Conservation (phyloP, 2,888 invertebrate species). For the Ochropleura plecta region DNA sequence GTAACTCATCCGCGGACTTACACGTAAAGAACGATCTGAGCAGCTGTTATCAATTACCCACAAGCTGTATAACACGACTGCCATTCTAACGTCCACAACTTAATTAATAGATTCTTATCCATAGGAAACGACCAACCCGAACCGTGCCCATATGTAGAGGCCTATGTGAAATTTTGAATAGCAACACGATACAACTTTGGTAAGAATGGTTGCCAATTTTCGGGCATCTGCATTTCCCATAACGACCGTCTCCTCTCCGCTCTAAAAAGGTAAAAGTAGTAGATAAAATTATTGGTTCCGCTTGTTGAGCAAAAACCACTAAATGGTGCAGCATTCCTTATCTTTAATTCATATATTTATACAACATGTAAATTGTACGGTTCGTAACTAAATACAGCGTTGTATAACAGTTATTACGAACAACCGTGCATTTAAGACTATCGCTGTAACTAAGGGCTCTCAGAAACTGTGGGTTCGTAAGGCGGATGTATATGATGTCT, state of each 20-base stretch:
- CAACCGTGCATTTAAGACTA: not conserved
- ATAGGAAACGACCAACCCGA: too few relatives aligned
- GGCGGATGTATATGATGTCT: not conserved
- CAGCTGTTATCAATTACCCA: too few relatives aligned
- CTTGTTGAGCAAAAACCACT: constrained; percentile 4
- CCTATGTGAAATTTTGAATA: too few relatives aligned
- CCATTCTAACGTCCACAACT: not conserved
- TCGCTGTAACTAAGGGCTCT: not conserved
- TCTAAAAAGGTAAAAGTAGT: not conserved
- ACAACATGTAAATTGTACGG: constrained; percentile 37
- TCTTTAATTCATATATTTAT: constrained; percentile 45
- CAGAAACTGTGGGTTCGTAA: not conserved
- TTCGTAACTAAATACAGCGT: constrained; percentile 33
- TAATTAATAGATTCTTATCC: not conserved
- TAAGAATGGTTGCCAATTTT: not conserved
- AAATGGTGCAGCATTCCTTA: constrained; percentile 28
- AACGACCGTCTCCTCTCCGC: not conserved
- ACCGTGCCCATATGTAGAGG: too few relatives aligned
- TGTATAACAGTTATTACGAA: constrained; percentile 29
- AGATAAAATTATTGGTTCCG: constrained; percentile 6
- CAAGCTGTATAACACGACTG: not conserved
- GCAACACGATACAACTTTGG: not conserved
- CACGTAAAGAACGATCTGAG: too few relatives aligned
- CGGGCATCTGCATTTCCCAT: not conserved
- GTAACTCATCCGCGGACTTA: too few relatives aligned